Conservation (phyloP, 2,888 invertebrate genomes). For the Caenorhabditis doughertyi region DNA sequence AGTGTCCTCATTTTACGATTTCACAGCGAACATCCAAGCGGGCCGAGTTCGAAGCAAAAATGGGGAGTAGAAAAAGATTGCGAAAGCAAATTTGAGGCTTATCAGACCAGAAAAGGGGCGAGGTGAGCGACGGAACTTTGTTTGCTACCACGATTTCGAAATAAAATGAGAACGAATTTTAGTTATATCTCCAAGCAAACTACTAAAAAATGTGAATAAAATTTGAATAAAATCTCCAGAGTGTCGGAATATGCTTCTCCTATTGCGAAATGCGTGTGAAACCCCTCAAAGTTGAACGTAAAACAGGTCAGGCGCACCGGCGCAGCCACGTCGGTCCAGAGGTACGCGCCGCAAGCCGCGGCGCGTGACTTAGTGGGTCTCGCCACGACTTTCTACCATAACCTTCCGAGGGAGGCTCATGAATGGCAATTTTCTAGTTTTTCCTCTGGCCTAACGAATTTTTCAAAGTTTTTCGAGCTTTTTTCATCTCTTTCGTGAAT, state of each 20-base stretch:
- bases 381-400: slow-evolving; percentile 53
- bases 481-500: slow-evolving; percentile 8
- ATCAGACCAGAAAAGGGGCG: slow-evolving; percentile 43
- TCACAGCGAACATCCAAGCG: too few relatives aligned
- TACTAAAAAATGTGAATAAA: neutral
- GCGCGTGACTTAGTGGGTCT: slow-evolving; percentile 53
- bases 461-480: slow-evolving; percentile 42
- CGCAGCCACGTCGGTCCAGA: slow-evolving; percentile 56
- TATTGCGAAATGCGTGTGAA: slow-evolving; percentile 42
- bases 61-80: slow-evolving; percentile 36
- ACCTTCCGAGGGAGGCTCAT: neutral
- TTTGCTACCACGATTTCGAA: slow-evolving; percentile 54
- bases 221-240: too few relatives aligned
- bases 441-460: slow-evolving; percentile 59
- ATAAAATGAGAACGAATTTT: slow-evolving; percentile 17
- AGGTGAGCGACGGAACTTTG: slow-evolving; percentile 34
- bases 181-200: neutral
- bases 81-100: slow-evolving; percentile 50
- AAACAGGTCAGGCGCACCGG: slow-evolving; percentile 62
- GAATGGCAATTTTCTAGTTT: slow-evolving; percentile 45
- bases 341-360: slow-evolving; percentile 52
- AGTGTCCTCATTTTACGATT: too few relatives aligned
- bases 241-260: too few relatives aligned
- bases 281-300: slow-evolving; percentile 39
- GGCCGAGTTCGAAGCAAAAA: too few relatives aligned